These are phyloP conservation scores for Numenius arquata DNA, from an alignment of 2,113 vertebrate genomes.

Conservation along the genomic window DNA sequence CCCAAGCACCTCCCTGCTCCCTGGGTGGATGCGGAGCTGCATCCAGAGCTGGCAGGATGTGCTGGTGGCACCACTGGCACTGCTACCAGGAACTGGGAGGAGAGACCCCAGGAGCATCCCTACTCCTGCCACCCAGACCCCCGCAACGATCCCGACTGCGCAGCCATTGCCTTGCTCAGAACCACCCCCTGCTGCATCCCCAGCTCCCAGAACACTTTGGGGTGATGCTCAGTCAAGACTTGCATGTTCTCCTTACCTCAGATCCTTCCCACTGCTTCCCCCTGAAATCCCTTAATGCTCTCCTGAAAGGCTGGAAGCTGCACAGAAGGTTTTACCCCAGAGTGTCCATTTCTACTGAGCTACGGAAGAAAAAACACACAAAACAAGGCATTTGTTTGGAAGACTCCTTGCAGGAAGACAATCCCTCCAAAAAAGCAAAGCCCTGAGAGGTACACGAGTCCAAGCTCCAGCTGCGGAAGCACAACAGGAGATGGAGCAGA, in stretches of 20 bases:
- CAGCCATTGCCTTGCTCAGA: neutral
- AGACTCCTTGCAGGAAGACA: neutral
- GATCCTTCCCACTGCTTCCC: neutral
- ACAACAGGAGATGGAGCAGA: neutral
- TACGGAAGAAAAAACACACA: neutral
- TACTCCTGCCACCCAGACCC: neutral
- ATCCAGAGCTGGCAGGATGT: fast-evolving
- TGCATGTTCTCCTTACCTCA: fast-evolving
- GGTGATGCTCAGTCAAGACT: neutral
- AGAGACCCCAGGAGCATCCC: neutral
- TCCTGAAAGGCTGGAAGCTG: neutral
- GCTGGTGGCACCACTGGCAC: neutral
- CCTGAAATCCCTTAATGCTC: fast-evolving
- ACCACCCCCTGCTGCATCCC: neutral
- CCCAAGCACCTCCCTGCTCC: fast-evolving
- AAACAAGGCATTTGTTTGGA: neutral
- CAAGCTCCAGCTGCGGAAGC: neutral
- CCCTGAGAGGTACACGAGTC: fast-evolving
- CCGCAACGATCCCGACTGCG: fast-evolving
- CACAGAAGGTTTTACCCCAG: neutral
- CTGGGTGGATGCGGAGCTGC: fast-evolving
- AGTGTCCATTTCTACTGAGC: fast-evolving
- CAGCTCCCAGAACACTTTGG: neutral
- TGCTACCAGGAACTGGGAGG: neutral
- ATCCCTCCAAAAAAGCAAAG: neutral